Conservation (phyloP, 2,797 vertebrate genomes). For the Tokudaia muenninki region DNA sequence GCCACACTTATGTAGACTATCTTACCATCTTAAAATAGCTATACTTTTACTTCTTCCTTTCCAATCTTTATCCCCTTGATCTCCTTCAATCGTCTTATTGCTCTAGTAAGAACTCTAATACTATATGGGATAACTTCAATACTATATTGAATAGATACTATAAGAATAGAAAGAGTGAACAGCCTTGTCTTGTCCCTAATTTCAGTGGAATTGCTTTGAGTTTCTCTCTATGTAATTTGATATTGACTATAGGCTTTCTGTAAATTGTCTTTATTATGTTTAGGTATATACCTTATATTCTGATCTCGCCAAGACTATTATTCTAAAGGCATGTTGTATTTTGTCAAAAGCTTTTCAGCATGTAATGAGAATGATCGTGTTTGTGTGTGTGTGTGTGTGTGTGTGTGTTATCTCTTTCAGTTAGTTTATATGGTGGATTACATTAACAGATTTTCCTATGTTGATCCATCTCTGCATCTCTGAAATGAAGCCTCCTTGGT, state of each 20-base stretch:
- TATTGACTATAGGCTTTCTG: too few species aligned
- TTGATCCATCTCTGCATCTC: background rate
- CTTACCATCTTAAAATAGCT: background rate
- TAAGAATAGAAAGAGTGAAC: background rate
- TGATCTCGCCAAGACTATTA: background rate
- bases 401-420: too few species aligned
- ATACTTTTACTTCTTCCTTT: background rate
- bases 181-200: background rate
- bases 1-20: background rate
- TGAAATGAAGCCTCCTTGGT: background rate
- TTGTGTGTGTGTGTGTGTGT: too few species aligned
- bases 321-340: background rate
- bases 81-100: background rate
- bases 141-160: background rate
- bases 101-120: background rate
- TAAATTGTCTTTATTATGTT: too few species aligned
- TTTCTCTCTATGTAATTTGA: too few species aligned
- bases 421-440: background rate
- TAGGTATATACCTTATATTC: too few species aligned
- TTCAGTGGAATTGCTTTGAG: too few species aligned
- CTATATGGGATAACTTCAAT: background rate
- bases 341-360: background rate
- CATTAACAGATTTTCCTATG: background rate
- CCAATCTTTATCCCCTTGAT: background rate
- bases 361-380: background rate